These are phyloP conservation scores for Lysandra coridon DNA, from an alignment of 2,888 invertebrate genomes.

Conservation along the genomic window DNA sequence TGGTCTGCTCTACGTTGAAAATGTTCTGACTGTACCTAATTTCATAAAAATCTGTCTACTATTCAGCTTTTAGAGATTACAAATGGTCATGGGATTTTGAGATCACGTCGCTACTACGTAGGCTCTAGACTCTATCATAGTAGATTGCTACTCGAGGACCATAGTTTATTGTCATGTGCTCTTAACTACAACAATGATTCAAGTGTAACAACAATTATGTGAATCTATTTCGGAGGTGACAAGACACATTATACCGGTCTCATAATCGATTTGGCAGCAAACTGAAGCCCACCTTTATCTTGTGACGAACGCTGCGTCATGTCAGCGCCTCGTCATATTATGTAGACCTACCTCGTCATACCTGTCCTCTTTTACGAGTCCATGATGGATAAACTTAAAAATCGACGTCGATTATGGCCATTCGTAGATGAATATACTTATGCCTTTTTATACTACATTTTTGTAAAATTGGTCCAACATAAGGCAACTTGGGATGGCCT, in stretches of 20 bases:
- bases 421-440: no score
- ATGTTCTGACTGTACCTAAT: no score
- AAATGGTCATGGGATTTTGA: not conserved
- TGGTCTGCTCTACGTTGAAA: no score
- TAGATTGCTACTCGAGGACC: not conserved
- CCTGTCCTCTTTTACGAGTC: not conserved
- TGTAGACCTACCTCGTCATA: not conserved
- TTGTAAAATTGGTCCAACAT: no score
- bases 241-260: slow-evolving; percentile 20
- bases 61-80: no score
- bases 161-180: not conserved
- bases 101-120: not conserved
- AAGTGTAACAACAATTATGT: not conserved
- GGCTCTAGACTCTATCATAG: not conserved
- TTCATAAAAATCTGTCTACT: no score
- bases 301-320: not conserved
- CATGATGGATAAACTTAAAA: not conserved
- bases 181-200: not conserved
- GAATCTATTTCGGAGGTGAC: slow-evolving; percentile 37
- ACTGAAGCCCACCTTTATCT: not conserved
- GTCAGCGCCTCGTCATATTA: not conserved
- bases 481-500: no score
- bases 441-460: no score
- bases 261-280: slow-evolving; percentile 19
- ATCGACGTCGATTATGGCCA: no score